Conservation (phyloP, 1,140 invertebrate genomes). For the Yoshiicerus persimilis region DNA sequence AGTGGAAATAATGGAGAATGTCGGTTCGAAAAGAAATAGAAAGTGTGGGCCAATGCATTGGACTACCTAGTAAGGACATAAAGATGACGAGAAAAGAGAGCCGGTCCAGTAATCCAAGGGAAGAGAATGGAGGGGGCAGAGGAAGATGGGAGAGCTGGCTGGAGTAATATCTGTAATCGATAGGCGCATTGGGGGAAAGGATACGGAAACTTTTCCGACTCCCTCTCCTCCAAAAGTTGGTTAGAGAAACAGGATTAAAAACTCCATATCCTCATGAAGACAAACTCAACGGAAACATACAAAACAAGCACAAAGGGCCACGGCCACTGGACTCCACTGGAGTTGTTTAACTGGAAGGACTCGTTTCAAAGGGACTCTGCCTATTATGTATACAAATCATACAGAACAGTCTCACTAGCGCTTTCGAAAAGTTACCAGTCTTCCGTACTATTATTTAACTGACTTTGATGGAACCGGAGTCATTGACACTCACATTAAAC, state of each 20-base stretch:
- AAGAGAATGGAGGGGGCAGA: conserved; percentile 8
- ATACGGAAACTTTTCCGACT: conserved; percentile 13
- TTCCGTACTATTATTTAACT: background rate
- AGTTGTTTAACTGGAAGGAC: background rate
- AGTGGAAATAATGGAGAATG: background rate
- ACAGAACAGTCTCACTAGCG: background rate
- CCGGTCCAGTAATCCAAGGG: background rate
- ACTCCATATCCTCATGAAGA: background rate
- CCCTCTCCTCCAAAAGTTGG: background rate
- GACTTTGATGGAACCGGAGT: background rate
- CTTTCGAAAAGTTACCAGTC: background rate
- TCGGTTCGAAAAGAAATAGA: background rate
- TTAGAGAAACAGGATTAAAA: conserved; percentile 32
- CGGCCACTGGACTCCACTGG: background rate
- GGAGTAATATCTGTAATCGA: conserved; percentile 38
- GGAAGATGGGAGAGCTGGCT: background rate
- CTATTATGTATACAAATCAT: background rate
- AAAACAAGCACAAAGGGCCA: background rate
- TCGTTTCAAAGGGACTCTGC: background rate
- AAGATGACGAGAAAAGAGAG: background rate
- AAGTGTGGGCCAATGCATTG: background rate
- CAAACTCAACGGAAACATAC: background rate
- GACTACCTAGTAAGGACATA: background rate
- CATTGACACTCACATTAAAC: background rate
- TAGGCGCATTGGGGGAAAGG: conserved; percentile 38